Evolutionary conservation across 2,888 invertebrate species (phyloP), one percentile per base, ranked within the genome.

Genomic region (Pinctada fucata): DNA sequence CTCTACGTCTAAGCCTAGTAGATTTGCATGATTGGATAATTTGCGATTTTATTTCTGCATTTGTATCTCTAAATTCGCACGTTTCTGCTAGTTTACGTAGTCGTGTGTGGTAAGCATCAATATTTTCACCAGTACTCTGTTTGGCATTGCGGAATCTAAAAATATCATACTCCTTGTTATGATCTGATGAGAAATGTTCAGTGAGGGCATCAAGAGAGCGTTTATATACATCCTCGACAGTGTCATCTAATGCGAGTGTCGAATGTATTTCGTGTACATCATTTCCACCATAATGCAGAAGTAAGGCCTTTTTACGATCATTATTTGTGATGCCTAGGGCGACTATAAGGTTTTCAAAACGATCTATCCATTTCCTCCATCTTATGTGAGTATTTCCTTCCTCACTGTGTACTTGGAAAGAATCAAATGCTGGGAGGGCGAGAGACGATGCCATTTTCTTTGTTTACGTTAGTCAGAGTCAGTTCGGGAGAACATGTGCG

Each of bases 11-110:
- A 45, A 70, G 47, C 45, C 69, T 48, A 3, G 69, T 50, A 5
- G 75, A 75, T n/a, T 45, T 67, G 16, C 69, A 58, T 8, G 58
- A 75, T 8, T 69, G 75, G 5, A 75, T 75, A 16, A 75, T 75
- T 69, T 75, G 69, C 13, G 52, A 69, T n/a, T 69, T 75, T 16
- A 75, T 69, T 49, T 75, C 69, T 5, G 31, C 45, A 3, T 69
- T 31, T 10, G 49, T n/a, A 48, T 75, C 48, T 51, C 10, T 3
- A 49, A 67, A 74, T 50, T 74, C 74, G 51, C 74, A 74, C 16
- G 50, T 74, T 16, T 74, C 66, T 3, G 64, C 65, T 8, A 74
- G 50, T 51, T 74, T 74, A 3, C 74, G 10, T 8, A 74, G 31
- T 16, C 74, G 51, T n/a, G 48, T 75, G 63, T 52, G 49, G 10